Evolutionary conservation across 1,140 invertebrate genomes (phyloP), one percentile per base, ranked within the genome.

Genomic region (Oscheius sp.): DNA sequence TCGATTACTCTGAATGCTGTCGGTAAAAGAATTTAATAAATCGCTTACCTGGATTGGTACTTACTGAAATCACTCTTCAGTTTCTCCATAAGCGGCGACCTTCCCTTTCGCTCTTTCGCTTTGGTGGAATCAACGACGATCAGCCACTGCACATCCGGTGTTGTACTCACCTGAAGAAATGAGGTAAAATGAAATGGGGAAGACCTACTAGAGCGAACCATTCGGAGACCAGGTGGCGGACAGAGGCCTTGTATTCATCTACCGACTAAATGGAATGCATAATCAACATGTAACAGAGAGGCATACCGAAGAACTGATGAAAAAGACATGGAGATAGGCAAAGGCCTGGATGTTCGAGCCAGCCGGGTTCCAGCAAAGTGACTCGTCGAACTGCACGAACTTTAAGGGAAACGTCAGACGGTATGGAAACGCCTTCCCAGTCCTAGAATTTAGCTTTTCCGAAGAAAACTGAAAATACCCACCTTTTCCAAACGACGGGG

Each of bases 251-350:
- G 68, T 82, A 82, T 42, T 82, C 81, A 29, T 82, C 80, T 13
- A 76, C 70, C 52, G 64, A 79, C 80, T 82, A 36, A 29, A 76
- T 73, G 23, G 15, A 20, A 23, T 55, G 7, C 7, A 1, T 29
- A 52, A 70, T 26, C 34, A 59, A 34, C 13, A 70, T 42, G n/a
- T 61, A 59, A 26, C 20, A 42, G 31, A 61, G 63, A 20, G 28
- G 7, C 3, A 58, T 58, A 81, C 79, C 31, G 46, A 26, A 7
- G 77, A 52, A 74, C 58, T 68, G 32, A 82, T 68, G 63, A 83
- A 84, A 38, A 73, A 84, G 31, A 82, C 31, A 38, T 82, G 80
- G 2, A 82, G 26, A 58, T 84, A 82, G 2, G 81, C 80, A 58
- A 77, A 58, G 68, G 73, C 52, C 20, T 63, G 70, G 36, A 64